Percentiles rank a stretch among this genome's conserved stretches.
These are phyloP conservation scores for Drosophila picticornis DNA, from an alignment of 2,888 invertebrate genomes.

Conservation along the genomic window DNA sequence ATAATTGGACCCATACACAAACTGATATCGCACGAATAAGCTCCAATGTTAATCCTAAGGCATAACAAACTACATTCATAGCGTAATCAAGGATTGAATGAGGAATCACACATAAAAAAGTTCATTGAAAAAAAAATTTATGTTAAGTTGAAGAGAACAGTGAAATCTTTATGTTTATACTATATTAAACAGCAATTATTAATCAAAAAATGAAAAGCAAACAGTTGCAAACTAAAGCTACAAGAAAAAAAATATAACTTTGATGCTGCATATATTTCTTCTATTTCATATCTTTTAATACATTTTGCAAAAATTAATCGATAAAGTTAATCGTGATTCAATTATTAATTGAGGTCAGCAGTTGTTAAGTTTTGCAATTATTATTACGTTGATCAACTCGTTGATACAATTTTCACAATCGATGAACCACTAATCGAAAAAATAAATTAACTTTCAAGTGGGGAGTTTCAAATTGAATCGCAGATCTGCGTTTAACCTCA, in stretches of 20 bases:
- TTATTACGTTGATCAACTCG: background rate
- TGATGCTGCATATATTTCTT: background rate
- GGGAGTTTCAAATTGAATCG: background rate
- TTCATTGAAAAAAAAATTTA: too few species aligned
- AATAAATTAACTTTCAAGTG: background rate
- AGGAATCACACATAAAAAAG: background rate
- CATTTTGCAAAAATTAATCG: background rate
- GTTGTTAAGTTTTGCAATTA: slow-evolving; percentile 4
- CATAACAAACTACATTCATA: slow-evolving; percentile 19
- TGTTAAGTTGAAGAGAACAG: background rate
- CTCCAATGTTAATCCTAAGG: slow-evolving; percentile 47
- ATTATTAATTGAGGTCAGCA: background rate
- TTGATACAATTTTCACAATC: background rate
- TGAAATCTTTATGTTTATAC: background rate
- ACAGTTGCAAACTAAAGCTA: background rate
- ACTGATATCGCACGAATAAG: slow-evolving; percentile 5
- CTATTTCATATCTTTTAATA: background rate
- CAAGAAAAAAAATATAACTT: background rate
- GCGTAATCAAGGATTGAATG: slow-evolving; percentile 8
- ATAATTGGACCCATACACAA: background rate
- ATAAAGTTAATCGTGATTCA: slow-evolving; percentile 11
- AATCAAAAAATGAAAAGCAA: background rate
- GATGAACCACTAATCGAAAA: background rate
- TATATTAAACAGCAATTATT: background rate
- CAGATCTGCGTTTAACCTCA: background rate